Evolutionary conservation across 2,888 invertebrate genomes (phyloP).

Genomic region (Himalopsyche kuldschensis): DNA sequence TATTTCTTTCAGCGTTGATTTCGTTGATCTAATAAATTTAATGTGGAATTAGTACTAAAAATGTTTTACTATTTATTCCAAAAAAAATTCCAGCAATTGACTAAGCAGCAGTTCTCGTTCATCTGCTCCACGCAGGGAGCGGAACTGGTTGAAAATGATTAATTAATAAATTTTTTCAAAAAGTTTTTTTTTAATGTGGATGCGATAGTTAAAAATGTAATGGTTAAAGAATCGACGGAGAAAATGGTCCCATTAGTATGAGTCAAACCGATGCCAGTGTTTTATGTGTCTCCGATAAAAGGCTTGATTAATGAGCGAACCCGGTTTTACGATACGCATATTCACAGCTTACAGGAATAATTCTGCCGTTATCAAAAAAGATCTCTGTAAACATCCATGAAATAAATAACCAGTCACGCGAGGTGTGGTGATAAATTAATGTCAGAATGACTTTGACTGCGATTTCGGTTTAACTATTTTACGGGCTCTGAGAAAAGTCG

Average conservation of each 20-base stretch:
- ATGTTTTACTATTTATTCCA: too few species aligned
- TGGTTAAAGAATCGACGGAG: neutral
- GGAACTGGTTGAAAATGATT: too few species aligned
- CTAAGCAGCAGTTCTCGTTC: too few species aligned
- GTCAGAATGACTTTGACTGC: constrained; percentile 25
- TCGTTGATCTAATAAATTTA: too few species aligned
- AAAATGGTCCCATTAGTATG: neutral
- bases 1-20: too few species aligned
- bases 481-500: neutral
- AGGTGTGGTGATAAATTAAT: constrained; percentile 30
- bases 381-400: constrained; percentile 36
- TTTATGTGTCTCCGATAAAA: neutral
- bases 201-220: too few species aligned
- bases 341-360: neutral
- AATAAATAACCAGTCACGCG: constrained; percentile 36
- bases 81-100: too few species aligned
- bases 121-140: too few species aligned
- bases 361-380: constrained; percentile 23
- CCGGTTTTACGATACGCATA: neutral
- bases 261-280: neutral
- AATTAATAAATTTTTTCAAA: too few species aligned
- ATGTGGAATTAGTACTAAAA: too few species aligned
- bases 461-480: neutral
- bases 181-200: too few species aligned
- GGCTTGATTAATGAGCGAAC: neutral